Conservation (phyloP, 1,140 invertebrate genomes). For the Heliconius hewitsoni region DNA sequence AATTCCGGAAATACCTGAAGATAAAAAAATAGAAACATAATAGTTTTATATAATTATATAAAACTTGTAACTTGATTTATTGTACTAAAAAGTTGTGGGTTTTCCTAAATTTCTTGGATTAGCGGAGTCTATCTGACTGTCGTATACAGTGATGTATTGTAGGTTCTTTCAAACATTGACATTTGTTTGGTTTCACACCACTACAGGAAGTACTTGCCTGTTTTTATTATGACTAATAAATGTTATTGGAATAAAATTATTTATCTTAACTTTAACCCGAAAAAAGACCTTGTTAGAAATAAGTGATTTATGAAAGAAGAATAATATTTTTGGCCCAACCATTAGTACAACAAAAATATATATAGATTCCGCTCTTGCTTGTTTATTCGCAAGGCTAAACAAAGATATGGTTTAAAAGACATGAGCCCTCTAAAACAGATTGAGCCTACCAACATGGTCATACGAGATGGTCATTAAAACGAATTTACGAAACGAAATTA, state of each 20-base stretch:
- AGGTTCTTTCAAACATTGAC: neutral
- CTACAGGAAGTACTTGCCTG: neutral
- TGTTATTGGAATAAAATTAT: neutral
- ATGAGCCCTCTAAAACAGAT: no score
- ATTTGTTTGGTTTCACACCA: neutral
- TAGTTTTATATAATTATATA: neutral
- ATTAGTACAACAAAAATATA: no score
- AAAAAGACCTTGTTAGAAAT: no score
- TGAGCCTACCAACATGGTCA: no score
- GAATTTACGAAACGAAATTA: no score
- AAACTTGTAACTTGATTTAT: neutral
- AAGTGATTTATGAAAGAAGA: no score
- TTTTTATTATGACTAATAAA: neutral
- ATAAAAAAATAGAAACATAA: neutral
- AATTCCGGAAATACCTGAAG: neutral
- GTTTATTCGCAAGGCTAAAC: no score
- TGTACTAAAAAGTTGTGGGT: neutral
- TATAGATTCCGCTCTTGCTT: no score
- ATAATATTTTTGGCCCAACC: no score
- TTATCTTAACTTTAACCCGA: no score
- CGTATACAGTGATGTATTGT: neutral
- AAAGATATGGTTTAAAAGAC: no score
- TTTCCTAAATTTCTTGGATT: constrained; percentile 7
- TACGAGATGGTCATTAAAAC: no score
- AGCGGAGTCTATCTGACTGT: neutral